These are phyloP conservation scores for Bubo scandiacus DNA, from an alignment of 2,113 vertebrate species.

Conservation along the genomic window DNA sequence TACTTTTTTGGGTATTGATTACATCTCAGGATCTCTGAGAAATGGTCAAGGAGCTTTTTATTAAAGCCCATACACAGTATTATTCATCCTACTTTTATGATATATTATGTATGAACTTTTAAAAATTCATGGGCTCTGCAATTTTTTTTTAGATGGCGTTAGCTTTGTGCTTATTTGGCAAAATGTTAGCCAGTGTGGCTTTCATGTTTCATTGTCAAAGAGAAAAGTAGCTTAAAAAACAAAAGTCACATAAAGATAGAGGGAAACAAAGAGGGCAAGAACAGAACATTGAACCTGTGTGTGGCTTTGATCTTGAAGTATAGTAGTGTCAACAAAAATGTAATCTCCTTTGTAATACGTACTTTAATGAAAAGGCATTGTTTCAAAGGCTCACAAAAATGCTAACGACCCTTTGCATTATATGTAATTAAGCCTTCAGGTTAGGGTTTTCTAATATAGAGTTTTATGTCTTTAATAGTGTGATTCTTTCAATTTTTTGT, in stretches of 20 bases:
- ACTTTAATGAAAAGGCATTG: conserved; percentile 46
- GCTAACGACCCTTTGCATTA: conserved; percentile 2
- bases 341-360: conserved; percentile 31
- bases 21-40: conserved; percentile 80
- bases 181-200: conserved; percentile 64
- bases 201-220: conserved; percentile 70
- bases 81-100: conserved; percentile 84
- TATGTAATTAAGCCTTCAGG: conserved; percentile 54
- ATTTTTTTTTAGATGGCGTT: conserved; percentile 51
- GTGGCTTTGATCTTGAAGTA: conserved; percentile 55
- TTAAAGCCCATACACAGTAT: conserved; percentile 79
- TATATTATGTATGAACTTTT: conserved; percentile 90
- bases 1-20: conserved; percentile 85
- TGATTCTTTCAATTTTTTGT: conserved; percentile 26
- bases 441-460: conserved; percentile 32
- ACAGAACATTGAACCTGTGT: neutral
- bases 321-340: conserved; percentile 44
- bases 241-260: conserved; percentile 46
- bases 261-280: conserved; percentile 50
- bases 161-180: conserved; percentile 80
- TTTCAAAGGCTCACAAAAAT: conserved; percentile 55
- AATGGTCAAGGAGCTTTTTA: conserved; percentile 83
- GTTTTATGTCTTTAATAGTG: conserved; percentile 37
- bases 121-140: conserved; percentile 82
- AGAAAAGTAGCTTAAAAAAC: conserved; percentile 62